phyloP scores from a whole-genome alignment of 2,113 vertebrate species.

The Platichthys flesus region DNA sequence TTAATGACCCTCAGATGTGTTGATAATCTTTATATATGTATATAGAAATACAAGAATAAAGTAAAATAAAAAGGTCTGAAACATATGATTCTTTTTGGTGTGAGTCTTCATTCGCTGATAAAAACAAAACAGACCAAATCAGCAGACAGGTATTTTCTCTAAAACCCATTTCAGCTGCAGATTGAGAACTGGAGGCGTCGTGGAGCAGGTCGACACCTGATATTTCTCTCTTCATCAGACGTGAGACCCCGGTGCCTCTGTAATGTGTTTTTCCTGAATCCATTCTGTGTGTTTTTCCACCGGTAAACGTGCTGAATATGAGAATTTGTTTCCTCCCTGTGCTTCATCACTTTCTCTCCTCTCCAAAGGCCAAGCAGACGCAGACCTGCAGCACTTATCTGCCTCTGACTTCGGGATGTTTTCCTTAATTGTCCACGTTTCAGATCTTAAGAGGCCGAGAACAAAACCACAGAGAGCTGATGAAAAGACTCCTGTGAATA shows the following conservation, averaged over 20 bases:
- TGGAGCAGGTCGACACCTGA: background rate
- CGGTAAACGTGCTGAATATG: background rate
- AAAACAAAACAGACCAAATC: no score
- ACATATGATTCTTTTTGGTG: no score
- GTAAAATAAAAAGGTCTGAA: no score
- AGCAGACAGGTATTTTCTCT: no score
- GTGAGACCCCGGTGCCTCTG: background rate
- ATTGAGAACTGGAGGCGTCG: no score
- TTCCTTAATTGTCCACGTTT: slow-evolving; percentile 21
- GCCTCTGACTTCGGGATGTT: slow-evolving; percentile 2
- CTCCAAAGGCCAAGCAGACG: slow-evolving; percentile 16
- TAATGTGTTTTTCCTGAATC: background rate
- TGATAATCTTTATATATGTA: no score
- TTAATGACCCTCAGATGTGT: no score
- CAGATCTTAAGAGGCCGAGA: slow-evolving; percentile 19
- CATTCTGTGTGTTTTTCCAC: background rate
- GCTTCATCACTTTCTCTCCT: slow-evolving; percentile 13
- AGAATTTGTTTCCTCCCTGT: slow-evolving; percentile 10
- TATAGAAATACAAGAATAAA: no score
- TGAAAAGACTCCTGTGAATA: slow-evolving; percentile 42
- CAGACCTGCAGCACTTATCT: slow-evolving; percentile 14
- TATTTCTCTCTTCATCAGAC: slow-evolving; percentile 1
- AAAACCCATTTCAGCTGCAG: no score
- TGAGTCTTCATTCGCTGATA: no score
- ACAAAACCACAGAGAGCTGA: slow-evolving; percentile 27